These are phyloP conservation scores for Prorops nasuta DNA, from an alignment of 1,140 invertebrate species.

Conservation along the genomic window DNA sequence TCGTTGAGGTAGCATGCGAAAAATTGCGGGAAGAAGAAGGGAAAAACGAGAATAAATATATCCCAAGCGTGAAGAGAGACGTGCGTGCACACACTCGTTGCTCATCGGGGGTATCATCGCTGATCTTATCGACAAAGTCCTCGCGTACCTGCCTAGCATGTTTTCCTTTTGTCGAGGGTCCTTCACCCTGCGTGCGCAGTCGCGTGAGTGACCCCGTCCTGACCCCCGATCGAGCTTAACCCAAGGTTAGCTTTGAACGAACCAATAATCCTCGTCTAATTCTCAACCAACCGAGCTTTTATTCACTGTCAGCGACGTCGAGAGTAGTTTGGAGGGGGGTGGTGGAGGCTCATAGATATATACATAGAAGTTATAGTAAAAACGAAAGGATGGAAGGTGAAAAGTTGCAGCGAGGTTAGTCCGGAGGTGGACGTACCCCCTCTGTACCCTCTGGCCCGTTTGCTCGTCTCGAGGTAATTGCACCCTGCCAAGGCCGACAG, in stretches of 20 bases:
- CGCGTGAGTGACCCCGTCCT: slow-evolving; percentile 18
- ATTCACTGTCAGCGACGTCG: no score
- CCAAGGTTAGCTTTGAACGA: slow-evolving; percentile 1
- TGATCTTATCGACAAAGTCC: slow-evolving; percentile 9
- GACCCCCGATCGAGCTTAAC: slow-evolving; percentile 30
- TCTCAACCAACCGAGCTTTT: no score
- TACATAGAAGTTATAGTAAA: no score
- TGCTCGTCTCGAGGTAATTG: slow-evolving; percentile 50
- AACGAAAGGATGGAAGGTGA: no score
- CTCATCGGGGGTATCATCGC: slow-evolving; percentile 12
- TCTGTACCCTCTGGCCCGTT: slow-evolving; percentile 1
- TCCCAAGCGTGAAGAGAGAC: no score
- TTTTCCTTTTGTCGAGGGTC: slow-evolving; percentile 23
- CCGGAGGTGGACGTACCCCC: slow-evolving; percentile 1
- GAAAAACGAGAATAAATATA: no score
- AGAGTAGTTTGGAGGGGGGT: no score
- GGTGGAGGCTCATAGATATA: no score
- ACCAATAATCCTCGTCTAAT: slow-evolving; percentile 5
- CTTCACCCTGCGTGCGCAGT: slow-evolving; percentile 26
- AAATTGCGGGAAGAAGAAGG: no score
- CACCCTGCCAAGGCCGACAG: slow-evolving; percentile 57
- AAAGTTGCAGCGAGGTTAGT: no score
- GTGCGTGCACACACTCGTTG: no score
- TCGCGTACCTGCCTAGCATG: slow-evolving; percentile 9
- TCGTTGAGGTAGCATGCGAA: no score